Evolutionary conservation across 2,888 invertebrate genomes (phyloP), one percentile per base, ranked within the genome.

Genomic region (Diloba caeruleocephala): DNA sequence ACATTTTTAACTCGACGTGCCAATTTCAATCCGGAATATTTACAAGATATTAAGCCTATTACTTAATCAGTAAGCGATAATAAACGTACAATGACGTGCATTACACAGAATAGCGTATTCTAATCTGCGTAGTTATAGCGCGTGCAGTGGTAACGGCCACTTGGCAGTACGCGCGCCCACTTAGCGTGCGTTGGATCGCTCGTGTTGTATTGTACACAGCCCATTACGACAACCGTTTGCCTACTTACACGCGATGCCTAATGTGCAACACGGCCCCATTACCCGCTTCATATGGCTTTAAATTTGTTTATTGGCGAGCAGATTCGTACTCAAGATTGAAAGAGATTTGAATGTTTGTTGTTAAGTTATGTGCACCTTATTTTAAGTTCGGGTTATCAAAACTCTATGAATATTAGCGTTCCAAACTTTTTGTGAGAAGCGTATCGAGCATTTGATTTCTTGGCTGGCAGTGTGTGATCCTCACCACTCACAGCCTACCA

Each of bases 211-310:
- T n/a, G 43, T 14, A 9, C 13, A 12, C 21, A 10, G 25, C 5
- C 28, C 32, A 46, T 53, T 26, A 36, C 32, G 19, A 12, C 10
- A 12, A 13, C 31, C 34, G 34, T 39, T 45, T 25, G 26, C 46
- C 51, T 38, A 34, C 48, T 52, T 32, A 49, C 51, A 26, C 15
- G 43, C 23, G 23, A 26, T 7, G 19, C 28, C 26, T 46, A 43
- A 53, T 43, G 44, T 17, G 14, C 23, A 10, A 17, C 39, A 3
- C 15, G 37, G 37, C 14, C 44, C 37, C 33, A 19, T 41, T 56
- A 4, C 2, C 12, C 21, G 17, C 32, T 23, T 19, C 29, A 17
- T 13, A 36, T 2, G 25, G 9, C 19, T 38, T 43, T 25, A 36
- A 10, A 56, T 41, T 32, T 29, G 10, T 45, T 38, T 58, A 41